phyloP scores from a whole-genome alignment of 2,888 invertebrate species.

The Athalia rosae region DNA sequence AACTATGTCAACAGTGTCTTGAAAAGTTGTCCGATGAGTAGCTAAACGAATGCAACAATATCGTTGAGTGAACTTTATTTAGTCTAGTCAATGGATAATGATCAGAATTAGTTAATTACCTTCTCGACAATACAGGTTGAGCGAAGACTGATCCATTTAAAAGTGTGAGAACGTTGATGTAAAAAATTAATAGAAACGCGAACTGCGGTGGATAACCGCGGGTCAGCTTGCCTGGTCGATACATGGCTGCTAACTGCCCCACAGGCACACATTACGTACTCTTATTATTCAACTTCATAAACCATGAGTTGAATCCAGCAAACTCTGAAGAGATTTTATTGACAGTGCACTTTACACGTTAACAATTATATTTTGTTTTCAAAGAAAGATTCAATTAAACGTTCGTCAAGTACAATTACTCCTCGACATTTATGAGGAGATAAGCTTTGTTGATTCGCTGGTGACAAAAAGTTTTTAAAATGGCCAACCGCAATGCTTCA shows the following conservation, averaged over 20 bases:
- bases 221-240: slow-evolving; percentile 47
- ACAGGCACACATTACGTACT: slow-evolving; percentile 24
- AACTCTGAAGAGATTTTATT: slow-evolving; percentile 48
- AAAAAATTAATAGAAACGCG: too few species aligned
- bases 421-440: slow-evolving; percentile 54
- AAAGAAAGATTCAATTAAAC: slow-evolving; percentile 61
- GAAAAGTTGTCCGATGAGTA: too few species aligned
- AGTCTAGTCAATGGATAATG: too few species aligned
- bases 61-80: too few species aligned
- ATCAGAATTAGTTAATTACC: too few species aligned
- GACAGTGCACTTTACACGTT: slow-evolving; percentile 50
- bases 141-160: too few species aligned
- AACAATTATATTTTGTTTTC: slow-evolving; percentile 53
- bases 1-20: too few species aligned
- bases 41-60: too few species aligned
- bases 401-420: slow-evolving; percentile 52
- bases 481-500: not conserved
- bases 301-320: not conserved
- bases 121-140: too few species aligned
- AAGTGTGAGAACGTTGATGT: too few species aligned
- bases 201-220: not conserved
- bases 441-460: not conserved
- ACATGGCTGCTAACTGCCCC: slow-evolving; percentile 50
- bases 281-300: slow-evolving; percentile 48
- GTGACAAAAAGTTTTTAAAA: not conserved